Percentiles rank a stretch among this genome's conserved stretches.
Evolutionary conservation across 1,140 invertebrate genomes (phyloP).

Genomic region (Cheumatopsyche charites): DNA sequence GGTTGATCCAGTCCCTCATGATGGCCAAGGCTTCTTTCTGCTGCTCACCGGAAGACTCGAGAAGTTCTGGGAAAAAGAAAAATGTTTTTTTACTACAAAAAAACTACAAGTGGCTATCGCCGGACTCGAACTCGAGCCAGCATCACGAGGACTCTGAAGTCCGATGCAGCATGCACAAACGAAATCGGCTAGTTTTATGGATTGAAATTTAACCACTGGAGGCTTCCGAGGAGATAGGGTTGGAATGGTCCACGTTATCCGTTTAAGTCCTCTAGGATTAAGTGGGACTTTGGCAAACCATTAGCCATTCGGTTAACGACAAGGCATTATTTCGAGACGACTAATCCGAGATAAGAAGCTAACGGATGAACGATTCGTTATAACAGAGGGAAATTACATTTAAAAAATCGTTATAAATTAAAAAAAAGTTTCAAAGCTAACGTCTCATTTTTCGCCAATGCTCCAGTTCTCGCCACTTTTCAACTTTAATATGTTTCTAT

Average conservation of each 20-base stretch:
- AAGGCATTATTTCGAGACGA: slow-evolving; percentile 23
- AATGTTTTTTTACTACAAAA: no score
- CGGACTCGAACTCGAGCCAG: background rate
- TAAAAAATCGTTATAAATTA: no score
- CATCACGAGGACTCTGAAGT: background rate
- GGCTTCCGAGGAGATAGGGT: background rate
- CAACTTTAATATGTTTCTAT: no score
- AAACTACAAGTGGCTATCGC: no score
- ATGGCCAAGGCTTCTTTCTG: slow-evolving; percentile 50
- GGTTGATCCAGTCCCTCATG: slow-evolving; percentile 53
- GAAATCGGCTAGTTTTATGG: no score
- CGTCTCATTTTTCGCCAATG: no score
- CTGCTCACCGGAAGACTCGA: slow-evolving; percentile 30
- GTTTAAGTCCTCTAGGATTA: slow-evolving; percentile 32
- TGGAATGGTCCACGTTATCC: slow-evolving; percentile 24
- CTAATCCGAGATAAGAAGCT: slow-evolving; percentile 33
- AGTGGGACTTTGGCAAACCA: slow-evolving; percentile 33
- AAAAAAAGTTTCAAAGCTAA: no score
- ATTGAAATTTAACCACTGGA: background rate
- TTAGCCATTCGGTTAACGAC: slow-evolving; percentile 38
- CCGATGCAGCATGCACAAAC: background rate
- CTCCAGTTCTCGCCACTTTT: no score
- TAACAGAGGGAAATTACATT: no score
- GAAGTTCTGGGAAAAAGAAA: slow-evolving; percentile 33
- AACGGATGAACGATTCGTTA: background rate